phyloP scores from a whole-genome alignment of 1,140 invertebrate genomes.

The Anastrepha obliqua region DNA sequence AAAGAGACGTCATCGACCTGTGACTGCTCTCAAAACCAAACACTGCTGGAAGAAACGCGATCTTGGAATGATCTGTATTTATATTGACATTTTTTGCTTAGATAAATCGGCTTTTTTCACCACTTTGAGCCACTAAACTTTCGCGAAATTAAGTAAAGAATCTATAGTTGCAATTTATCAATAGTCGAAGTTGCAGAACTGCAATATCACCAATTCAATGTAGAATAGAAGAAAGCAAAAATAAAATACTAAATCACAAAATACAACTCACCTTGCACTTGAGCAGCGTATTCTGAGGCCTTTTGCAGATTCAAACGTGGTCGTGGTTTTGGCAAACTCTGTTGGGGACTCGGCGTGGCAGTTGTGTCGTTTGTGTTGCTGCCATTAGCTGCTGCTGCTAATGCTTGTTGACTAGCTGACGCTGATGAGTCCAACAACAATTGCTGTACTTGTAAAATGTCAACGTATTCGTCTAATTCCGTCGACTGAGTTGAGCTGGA shows the following conservation, averaged over 20 bases:
- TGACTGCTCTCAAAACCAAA: too few species aligned
- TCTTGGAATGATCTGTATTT: too few species aligned
- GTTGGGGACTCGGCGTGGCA: slow-evolving; percentile 54
- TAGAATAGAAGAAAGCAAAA: too few species aligned
- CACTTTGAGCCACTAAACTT: too few species aligned
- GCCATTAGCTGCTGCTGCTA: slow-evolving; percentile 54
- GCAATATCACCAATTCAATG: too few species aligned
- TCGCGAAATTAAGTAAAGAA: too few species aligned
- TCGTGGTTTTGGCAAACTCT: slow-evolving; percentile 66
- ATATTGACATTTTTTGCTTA: too few species aligned
- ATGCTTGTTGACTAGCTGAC: slow-evolving; percentile 58
- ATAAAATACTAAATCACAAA: background rate
- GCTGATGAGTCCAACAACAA: slow-evolving; percentile 74
- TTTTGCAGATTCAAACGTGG: slow-evolving; percentile 71
- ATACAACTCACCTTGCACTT: slow-evolving; percentile 63
- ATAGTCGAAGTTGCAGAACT: too few species aligned
- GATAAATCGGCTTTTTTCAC: too few species aligned
- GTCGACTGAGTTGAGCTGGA: background rate
- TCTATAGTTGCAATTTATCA: too few species aligned
- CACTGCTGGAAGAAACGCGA: too few species aligned
- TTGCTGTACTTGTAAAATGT: slow-evolving; percentile 77
- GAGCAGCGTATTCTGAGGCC: slow-evolving; percentile 72
- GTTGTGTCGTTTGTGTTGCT: background rate
- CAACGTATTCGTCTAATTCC: slow-evolving; percentile 75
- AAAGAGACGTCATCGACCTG: too few species aligned